Evolutionary conservation across 2,888 invertebrate species (phyloP), one percentile per base, ranked within the genome.

Genomic region (Cerceris rybyensis): DNA sequence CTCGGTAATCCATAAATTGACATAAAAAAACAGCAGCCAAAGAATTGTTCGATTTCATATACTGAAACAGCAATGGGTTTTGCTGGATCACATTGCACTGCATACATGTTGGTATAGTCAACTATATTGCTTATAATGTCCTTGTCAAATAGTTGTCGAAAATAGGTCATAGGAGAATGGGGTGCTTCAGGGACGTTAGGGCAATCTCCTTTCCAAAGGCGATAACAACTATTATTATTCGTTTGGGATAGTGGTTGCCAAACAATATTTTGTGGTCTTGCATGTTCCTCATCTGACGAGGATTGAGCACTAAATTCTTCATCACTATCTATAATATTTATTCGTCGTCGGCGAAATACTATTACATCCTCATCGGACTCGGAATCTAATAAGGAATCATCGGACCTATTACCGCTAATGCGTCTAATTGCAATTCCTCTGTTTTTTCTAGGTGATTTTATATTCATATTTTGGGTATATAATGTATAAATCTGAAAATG

Each of bases 391-490:
- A 28, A 75, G 0, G 64, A 69, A 65, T 59, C 76, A 7, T 64
- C 42, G 50, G 72, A 65, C 11, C 65, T 73, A 63, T 74, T 74
- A 68, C 74, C 54, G 49, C 59, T 74, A 74, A 74, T 68, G 17
- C 61, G 43, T 69, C 72, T 69, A 59, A 71, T 76, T 76, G 42
- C 64, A 68, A 76, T 68, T 68, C 49, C 68, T 77, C 61, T 72
- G 2, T 77, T 65, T 16, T 64, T 70, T 69, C 46, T 69, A 72
- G 74, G n/a, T 70, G 71, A 61, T 49, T 70, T 78, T 63, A 41
- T 59, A 71, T 71, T 63, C 67, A 76, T 76, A 71, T 75, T 76
- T 66, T 71, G 63, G 67, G 64, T 43, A 63, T 76, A 67, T 76
- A 17, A 63, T 67, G 50, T 52, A 76, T 71, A 63, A 59, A 75